Evolutionary conservation across 2,113 vertebrate species (phyloP), one percentile per base, ranked within the genome.

Genomic region (Antechinus stuartii): DNA sequence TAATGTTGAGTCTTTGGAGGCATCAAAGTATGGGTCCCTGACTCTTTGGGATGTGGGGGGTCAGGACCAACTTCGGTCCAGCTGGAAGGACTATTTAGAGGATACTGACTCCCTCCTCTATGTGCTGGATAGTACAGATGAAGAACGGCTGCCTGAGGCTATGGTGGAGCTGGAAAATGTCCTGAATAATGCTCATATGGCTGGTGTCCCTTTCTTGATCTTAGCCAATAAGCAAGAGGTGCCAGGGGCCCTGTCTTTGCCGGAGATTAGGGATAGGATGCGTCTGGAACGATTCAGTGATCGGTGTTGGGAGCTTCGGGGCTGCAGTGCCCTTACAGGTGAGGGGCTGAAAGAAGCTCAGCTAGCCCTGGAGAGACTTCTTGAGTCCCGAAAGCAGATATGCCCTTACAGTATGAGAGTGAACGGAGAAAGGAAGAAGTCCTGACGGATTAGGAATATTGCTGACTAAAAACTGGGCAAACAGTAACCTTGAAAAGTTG

Each of bases 191-290:
- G 98, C 98, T n/a, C 98, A 98, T 91, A 95, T 99, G 96, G 95
- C 92, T 2, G 97, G 97, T 0, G 91, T 99, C 94, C 99, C 99
- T 0, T 93, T 99, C 84, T 98, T 99, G 97, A 98, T 99, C 24
- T 97, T 99, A 97, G 99, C 99, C 97, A 99, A 99, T 98, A 99
- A 99, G 98, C 99, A 99, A 95, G 99, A 99, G 10, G 55, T 98
- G 0, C 98, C 99, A 0, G 97, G 98, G 14, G 98, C 99, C 0
- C 97, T 99, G 98, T 97, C 98, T 0, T 98, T 99, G 0, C 61
- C 94, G 0, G 98, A 99, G 97, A 98, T 99, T 95, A 98, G 96
- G 19, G 96, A 95, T 25, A 97, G 94, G 92, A 97, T 99, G 94
- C 97, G 76, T 3, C 93, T 97, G 14, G 96, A 93, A 0, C 96